Evolutionary conservation across 2,888 invertebrate species (phyloP).

Genomic region (Acanthopleura granulata): DNA sequence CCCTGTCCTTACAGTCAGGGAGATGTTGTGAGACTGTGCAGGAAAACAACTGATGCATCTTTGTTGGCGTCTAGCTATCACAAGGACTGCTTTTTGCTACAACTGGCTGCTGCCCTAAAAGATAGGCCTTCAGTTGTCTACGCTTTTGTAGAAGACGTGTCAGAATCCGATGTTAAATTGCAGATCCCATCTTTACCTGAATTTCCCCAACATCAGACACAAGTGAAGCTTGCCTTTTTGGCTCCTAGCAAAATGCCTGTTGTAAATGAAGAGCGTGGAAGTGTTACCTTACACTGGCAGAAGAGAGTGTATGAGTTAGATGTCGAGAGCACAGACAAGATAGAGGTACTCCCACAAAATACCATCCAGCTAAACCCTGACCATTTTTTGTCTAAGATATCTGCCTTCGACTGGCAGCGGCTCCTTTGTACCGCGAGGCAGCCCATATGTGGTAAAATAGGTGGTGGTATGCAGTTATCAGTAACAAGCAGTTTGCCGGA

Average conservation of each 20-base stretch:
- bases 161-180: constrained; percentile 36
- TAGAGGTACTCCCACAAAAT: constrained; percentile 19
- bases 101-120: constrained; percentile 42
- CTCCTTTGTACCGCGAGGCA: constrained; percentile 50
- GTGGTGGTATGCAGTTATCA: neutral
- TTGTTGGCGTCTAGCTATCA: constrained; percentile 31
- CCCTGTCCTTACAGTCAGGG: constrained; percentile 43
- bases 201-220: constrained; percentile 26
- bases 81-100: constrained; percentile 32
- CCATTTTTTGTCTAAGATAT: constrained; percentile 48
- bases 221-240: constrained; percentile 37
- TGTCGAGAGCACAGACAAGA: constrained; percentile 13
- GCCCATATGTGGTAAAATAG: constrained; percentile 38
- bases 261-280: constrained; percentile 26
- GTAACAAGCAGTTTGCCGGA: constrained; percentile 36
- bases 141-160: constrained; percentile 49
- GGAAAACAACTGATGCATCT: constrained; percentile 27
- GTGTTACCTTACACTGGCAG: constrained; percentile 48
- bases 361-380: constrained; percentile 44
- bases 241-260: constrained; percentile 37
- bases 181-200: constrained; percentile 34
- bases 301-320: constrained; percentile 52
- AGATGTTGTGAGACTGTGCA: constrained; percentile 44
- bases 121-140: constrained; percentile 45
- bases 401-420: constrained; percentile 54